Evolutionary conservation across 2,888 invertebrate species (phyloP), one percentile per base, ranked within the genome.

Genomic region (Heliconius ismenius): DNA sequence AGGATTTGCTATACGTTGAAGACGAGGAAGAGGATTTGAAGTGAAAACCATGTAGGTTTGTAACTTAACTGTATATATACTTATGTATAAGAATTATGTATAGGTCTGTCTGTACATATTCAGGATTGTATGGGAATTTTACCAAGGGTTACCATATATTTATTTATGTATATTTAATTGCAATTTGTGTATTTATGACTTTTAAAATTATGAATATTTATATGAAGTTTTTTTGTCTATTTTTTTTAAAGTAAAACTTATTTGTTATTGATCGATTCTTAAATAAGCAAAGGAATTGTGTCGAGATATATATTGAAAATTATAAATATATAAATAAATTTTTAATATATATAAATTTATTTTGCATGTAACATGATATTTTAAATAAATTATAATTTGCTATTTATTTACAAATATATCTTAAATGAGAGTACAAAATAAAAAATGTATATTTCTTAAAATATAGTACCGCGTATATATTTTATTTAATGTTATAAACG

Each of bases 11-110:
- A 3, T 93, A 91, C 81, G 92, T 91, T 0, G 93, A 93, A 80
- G 93, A 93, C n/a, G 93, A 92, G 13, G 92, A 92, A 63, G 92
- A 90, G 10, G 92, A 93, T 79, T 83, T 93, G 1, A 93, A 93
- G 83, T 93, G 86, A 90, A 43, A 84, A 36, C 65, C 63, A 65
- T 60, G n/a, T 58, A 39, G 49, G n/a, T 58, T 72, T 67, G 73
- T 76, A 74, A 76, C 73, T 75, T 58, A n/a, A 26, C 54, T 78
- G 75, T 76, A 65, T 49, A 64, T 26, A 68, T 70, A 39, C 39
- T 11, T 11, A 63, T 13, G 32, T 54, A 13, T 58, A n/a, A 24
- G 7, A 49, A 15, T 49, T 63, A 69, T 64, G n/a, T 68, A 60
- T 69, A 75, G 18, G 43, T 49, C n/a, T 39, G 68, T 60, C 60